Evolutionary conservation across 1,140 invertebrate genomes (phyloP), one percentile per base, ranked within the genome.

Genomic region (Drosophila bipectinata): DNA sequence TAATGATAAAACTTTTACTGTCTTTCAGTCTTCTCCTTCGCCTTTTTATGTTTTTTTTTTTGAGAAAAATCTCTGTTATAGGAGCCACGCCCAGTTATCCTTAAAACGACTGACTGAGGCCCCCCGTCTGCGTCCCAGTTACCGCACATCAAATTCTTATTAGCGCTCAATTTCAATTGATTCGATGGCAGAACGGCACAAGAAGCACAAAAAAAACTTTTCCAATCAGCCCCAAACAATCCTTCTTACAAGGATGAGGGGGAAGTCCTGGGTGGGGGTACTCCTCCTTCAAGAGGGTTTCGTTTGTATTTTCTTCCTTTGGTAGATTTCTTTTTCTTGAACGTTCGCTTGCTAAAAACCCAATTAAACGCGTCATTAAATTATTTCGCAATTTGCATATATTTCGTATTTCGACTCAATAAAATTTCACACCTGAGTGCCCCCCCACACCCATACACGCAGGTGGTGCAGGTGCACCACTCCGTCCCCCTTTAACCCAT

Each of bases 341-440:
- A 58, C 10, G 26, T 14, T 41, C 49, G 58, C 48, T 61, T 72
- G 83, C 83, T 87, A 87, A 87, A 87, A 87, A 88, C 83, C 83
- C 83, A 87, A 87, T 87, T 87, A 87, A 87, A 87, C 83, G 83
- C 83, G 83, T 85, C 83, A 87, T 87, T 87, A 88, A 87, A 87
- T 87, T 88, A 87, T 87, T 87, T 87, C 76, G 79, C 83, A 87
- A 87, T 87, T 87, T 87, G 83, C 83, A 87, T 87, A 87, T 88
- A 88, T 88, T 88, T 88, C 83, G 83, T 88, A 87, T 87, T 88
- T 88, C 83, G 72, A 83, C 75, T 87, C 83, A 87, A 87, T 87
- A 87, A 87, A 87, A 87, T 87, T 87, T 87, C 76, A 87, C 83
- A 87, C 83, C 83, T 87, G 83, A 88, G 75, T 66, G 82, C 72